Percentiles rank a stretch among this genome's conserved stretches.
Conservation (phyloP, 2,888 invertebrate species). For the Tachina grossa region DNA sequence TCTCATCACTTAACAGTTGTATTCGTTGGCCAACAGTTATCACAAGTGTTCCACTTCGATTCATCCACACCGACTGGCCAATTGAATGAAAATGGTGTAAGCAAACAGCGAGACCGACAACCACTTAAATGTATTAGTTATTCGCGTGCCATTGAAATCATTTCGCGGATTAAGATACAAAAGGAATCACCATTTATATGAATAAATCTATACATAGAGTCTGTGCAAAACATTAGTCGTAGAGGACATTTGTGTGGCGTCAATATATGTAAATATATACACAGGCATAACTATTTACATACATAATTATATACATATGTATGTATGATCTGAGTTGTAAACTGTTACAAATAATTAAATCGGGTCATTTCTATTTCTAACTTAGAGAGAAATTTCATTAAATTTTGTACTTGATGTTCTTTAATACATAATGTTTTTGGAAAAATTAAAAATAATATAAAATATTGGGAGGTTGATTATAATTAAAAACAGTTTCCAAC, state of each 20-base stretch:
- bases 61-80: constrained; percentile 41
- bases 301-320: not conserved
- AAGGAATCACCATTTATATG: constrained; percentile 25
- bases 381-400: too few relatives aligned
- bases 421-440: too few relatives aligned
- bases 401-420: too few relatives aligned
- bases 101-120: constrained; percentile 44
- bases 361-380: not conserved
- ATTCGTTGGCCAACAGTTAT: constrained; percentile 20
- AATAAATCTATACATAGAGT: constrained; percentile 5
- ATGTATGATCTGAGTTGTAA: too few relatives aligned
- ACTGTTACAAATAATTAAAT: not conserved
- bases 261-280: constrained; percentile 4
- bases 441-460: too few relatives aligned
- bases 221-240: constrained; percentile 21
- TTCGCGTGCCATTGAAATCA: constrained; percentile 82
- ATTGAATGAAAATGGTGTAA: constrained; percentile 38
- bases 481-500: too few relatives aligned
- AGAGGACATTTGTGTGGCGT: constrained; percentile 46
- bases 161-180: constrained; percentile 79
- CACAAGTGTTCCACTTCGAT: constrained; percentile 8
- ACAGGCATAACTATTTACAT: not conserved
- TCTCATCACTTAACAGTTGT: constrained; percentile 14
- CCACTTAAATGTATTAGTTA: constrained; percentile 75
- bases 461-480: too few relatives aligned